Conservation (phyloP, 2,797 vertebrate genomes). For the Mormyrops boulengeri region DNA sequence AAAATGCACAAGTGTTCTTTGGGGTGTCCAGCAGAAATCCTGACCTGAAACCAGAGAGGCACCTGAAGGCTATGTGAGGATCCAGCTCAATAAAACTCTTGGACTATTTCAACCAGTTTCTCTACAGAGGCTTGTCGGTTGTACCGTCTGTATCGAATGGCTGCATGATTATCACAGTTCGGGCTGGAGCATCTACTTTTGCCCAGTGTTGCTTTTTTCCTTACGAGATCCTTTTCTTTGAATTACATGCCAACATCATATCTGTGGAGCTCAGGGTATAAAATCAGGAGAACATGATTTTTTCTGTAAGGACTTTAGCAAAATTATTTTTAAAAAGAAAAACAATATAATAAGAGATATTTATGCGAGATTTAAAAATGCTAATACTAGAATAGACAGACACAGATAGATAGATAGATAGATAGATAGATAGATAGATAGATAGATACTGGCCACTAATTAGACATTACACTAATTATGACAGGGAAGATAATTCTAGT, state of each 20-base stretch:
- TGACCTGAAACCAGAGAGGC: background rate
- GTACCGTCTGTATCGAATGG: background rate
- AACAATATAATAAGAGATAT: background rate
- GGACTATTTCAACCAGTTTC: background rate
- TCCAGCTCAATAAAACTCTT: background rate
- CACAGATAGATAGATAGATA: background rate
- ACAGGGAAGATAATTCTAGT: background rate
- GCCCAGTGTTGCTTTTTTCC: background rate
- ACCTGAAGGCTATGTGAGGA: background rate
- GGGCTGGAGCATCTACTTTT: background rate
- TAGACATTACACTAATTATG: background rate
- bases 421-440: background rate
- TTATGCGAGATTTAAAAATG: background rate
- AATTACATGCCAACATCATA: background rate
- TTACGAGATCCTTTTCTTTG: background rate
- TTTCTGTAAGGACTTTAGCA: background rate
- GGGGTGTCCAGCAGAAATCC: background rate
- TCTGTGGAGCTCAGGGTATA: background rate
- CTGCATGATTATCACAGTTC: background rate
- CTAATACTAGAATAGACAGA: background rate
- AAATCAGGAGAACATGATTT: background rate
- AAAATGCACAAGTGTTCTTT: background rate
- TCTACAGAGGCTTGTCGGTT: background rate
- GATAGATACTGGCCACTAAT: background rate
- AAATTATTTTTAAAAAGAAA: background rate